These are phyloP conservation scores for Erynnis tages DNA, from an alignment of 2,888 invertebrate species.

Conservation along the genomic window DNA sequence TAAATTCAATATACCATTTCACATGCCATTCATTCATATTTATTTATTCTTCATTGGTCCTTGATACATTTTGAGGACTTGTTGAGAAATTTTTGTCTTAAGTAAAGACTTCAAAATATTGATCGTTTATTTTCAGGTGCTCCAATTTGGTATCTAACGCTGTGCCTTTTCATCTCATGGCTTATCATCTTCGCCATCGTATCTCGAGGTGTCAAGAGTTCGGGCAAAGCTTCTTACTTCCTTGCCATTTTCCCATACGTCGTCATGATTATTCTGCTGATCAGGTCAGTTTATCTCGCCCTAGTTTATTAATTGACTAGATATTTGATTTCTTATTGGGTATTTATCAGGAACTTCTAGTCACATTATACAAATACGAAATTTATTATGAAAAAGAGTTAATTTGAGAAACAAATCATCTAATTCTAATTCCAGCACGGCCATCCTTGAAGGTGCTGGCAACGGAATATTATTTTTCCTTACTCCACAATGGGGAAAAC, in stretches of 20 bases:
- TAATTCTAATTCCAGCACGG: conserved; percentile 65
- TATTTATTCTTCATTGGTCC: too few species aligned
- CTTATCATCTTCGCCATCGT: conserved; percentile 85
- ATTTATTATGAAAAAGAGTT: too few species aligned
- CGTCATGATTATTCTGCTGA: conserved; percentile 86
- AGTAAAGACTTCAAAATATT: too few species aligned
- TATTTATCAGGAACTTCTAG: too few species aligned
- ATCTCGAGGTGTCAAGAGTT: conserved; percentile 87
- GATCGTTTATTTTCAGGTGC: conserved; percentile 49
- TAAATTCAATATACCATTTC: too few species aligned
- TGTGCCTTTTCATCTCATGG: conserved; percentile 87
- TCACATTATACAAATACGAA: too few species aligned
- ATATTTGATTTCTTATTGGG: too few species aligned
- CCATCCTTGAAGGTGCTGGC: conserved; percentile 85
- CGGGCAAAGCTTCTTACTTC: conserved; percentile 93
- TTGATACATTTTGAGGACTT: too few species aligned
- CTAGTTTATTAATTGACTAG: too few species aligned
- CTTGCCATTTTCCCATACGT: conserved; percentile 92
- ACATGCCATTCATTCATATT: too few species aligned
- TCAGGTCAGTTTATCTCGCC: conserved; percentile 64
- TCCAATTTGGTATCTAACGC: conserved; percentile 85
- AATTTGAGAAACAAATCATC: too few species aligned
- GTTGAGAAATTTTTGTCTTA: too few species aligned
- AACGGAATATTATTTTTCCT: conserved; percentile 90
- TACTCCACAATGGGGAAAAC: conserved; percentile 88